These are phyloP conservation scores for Gambusia holbrooki DNA, from an alignment of 2,113 vertebrate species.

Conservation along the genomic window DNA sequence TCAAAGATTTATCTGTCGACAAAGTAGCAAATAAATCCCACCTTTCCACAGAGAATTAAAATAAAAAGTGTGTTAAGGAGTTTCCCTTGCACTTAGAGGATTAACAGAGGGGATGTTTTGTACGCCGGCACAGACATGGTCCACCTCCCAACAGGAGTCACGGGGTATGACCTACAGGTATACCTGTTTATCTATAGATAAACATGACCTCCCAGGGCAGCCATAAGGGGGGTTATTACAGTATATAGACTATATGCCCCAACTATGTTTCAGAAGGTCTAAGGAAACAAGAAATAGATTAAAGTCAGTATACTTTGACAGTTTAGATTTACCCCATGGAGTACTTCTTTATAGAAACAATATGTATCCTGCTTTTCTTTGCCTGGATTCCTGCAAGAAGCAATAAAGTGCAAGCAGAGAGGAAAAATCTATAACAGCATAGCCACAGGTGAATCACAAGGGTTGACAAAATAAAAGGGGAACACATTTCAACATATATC, in stretches of 20 bases:
- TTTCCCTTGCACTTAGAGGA: background rate
- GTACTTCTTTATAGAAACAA: slow-evolving; percentile 28
- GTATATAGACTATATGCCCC: slow-evolving; percentile 4
- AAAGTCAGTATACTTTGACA: background rate
- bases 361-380: slow-evolving; percentile 21
- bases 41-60: slow-evolving; percentile 31
- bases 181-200: background rate
- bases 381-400: slow-evolving; percentile 5
- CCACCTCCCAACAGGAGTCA: slow-evolving; percentile 56
- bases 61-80: slow-evolving; percentile 9
- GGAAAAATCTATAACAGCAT: slow-evolving; percentile 51
- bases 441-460: slow-evolving; percentile 46
- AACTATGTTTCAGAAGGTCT: slow-evolving; percentile 7
- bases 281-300: slow-evolving; percentile 7
- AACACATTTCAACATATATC: slow-evolving; percentile 25
- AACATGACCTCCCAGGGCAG: slow-evolving; percentile 23
- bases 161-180: slow-evolving; percentile 30
- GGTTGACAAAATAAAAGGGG: slow-evolving; percentile 8
- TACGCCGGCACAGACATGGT: slow-evolving; percentile 48
- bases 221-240: background rate
- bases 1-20: slow-evolving; percentile 48
- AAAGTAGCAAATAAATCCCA: slow-evolving; percentile 41
- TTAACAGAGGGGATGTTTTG: slow-evolving; percentile 27
- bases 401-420: slow-evolving; percentile 1
- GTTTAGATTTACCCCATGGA: slow-evolving; percentile 19